Conservation (phyloP, 2,113 vertebrate species). For the Rhabdomys dilectus region DNA sequence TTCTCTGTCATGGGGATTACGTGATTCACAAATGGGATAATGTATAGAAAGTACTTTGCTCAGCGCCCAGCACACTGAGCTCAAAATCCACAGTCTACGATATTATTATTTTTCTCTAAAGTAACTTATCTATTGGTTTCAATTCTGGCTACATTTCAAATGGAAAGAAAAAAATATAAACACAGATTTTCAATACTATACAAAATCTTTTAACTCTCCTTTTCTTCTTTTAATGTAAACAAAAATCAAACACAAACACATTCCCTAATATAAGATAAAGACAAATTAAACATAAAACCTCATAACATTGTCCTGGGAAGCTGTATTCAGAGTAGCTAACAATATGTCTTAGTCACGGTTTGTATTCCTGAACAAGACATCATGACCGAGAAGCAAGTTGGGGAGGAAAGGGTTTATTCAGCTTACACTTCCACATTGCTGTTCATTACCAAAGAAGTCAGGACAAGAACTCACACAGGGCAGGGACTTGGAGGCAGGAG, state of each 20-base stretch:
- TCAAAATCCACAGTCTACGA: background rate
- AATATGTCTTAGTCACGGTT: background rate
- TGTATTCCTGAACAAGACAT: too few relatives aligned
- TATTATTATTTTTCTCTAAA: constrained; percentile 39
- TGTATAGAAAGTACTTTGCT: background rate
- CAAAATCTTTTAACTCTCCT: background rate
- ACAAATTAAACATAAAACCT: constrained; percentile 10
- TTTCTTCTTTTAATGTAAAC: constrained; percentile 2
- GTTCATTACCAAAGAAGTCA: too few relatives aligned
- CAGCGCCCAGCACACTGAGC: background rate
- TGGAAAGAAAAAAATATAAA: constrained; percentile 49
- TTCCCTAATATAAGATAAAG: constrained; percentile 21
- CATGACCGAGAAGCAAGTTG: too few relatives aligned
- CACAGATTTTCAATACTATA: background rate
- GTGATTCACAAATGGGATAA: background rate
- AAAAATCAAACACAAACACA: background rate
- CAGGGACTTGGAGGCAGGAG: too few relatives aligned
- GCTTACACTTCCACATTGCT: too few relatives aligned
- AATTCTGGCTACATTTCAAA: constrained; percentile 6
- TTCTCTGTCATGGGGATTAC: background rate
- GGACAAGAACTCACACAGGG: too few relatives aligned
- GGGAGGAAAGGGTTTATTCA: too few relatives aligned
- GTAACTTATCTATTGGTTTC: constrained; percentile 10
- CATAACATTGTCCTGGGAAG: background rate
- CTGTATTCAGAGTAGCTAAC: background rate